Base-by-base conservation (phyloP, 2,888 invertebrate genomes). In the Folsomia manolachei region DNA sequence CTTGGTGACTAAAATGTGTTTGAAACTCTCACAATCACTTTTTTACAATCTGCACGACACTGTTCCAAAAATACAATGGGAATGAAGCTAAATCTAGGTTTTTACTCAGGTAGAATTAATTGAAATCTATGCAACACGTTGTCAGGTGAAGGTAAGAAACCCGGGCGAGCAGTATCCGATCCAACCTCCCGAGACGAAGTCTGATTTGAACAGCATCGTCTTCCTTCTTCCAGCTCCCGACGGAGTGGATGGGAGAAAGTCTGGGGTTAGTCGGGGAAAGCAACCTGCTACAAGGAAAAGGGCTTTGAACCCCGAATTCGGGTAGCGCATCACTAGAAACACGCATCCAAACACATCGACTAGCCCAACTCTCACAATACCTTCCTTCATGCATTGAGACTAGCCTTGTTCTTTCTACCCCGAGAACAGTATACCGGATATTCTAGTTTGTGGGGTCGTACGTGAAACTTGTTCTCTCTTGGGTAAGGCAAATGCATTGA, bases 221-320 rank as follows among this genome's bases (percentile, higher is more conserved):
- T 66, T 68, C 27, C n/a, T n/a, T n/a, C n/a, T n/a, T n/a, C 51
- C 66, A 26, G 24, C 7, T 7, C 4, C 23, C 24, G 68, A 68
- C n/a, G 19, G 27, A 62, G 27, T 27, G 69, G 68, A n/a, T 60
- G 7, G 60, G 65, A 72, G 56, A 27, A 67, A 71, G 69, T 39
- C 51, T 11, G 63, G 25, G 18, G 56, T 67, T 19, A 21, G 27
- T 63, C 27, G 68, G 53, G 65, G 61, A 65, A 65, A 65, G 63
- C 51, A 56, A 56, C 19, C 56, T 19, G 18, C 56, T 19, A 18
- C 7, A 56, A 14, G 56, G 56, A 56, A 21, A 73, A 74, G 75
- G 76, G 76, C 76, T 76, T 76, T 76, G 76, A 76, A 76, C 76
- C 19, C 68, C 19, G 14, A 25, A 19, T n/a, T n/a, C n/a, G n/a